These are phyloP conservation scores for Stratiomys singularior DNA, from an alignment of 2,888 invertebrate species.

Conservation along the genomic window DNA sequence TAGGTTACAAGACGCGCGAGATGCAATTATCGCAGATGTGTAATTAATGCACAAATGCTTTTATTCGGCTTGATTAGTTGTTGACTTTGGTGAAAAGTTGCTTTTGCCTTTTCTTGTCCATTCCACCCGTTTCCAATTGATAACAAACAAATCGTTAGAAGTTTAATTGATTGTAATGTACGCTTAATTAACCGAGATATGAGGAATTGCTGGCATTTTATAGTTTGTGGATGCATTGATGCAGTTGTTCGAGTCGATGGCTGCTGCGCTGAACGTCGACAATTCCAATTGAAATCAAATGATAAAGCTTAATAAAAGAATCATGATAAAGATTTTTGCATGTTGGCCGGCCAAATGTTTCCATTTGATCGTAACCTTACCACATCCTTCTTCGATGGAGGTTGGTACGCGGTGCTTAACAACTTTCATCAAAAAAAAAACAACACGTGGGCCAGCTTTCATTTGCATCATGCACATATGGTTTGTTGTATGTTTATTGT, in stretches of 20 bases:
- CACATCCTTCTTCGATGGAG: no score
- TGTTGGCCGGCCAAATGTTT: no score
- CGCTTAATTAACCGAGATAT: slow-evolving; percentile 39
- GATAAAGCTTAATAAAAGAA: no score
- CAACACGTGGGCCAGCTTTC: no score
- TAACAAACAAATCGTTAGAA: slow-evolving; percentile 25
- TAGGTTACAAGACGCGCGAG: slow-evolving; percentile 15
- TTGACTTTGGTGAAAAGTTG: neutral
- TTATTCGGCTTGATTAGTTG: neutral
- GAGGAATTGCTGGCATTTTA: slow-evolving; percentile 22
- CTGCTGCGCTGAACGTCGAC: neutral
- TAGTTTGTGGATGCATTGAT: slow-evolving; percentile 6
- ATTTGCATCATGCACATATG: no score
- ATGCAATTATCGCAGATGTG: slow-evolving; percentile 45
- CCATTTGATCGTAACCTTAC: no score
- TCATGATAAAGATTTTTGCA: no score
- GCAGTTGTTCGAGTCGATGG: neutral
- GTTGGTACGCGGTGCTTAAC: no score
- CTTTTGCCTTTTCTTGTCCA: neutral
- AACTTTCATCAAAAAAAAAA: no score
- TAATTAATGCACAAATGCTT: slow-evolving; percentile 34
- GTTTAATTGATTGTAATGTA: slow-evolving; percentile 37
- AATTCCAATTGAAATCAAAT: neutral
- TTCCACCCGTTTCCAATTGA: slow-evolving; percentile 16
- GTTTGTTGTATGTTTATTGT: no score